These are phyloP conservation scores for Diorhabda elongata DNA, from an alignment of 1,140 invertebrate species.

Conservation along the genomic window DNA sequence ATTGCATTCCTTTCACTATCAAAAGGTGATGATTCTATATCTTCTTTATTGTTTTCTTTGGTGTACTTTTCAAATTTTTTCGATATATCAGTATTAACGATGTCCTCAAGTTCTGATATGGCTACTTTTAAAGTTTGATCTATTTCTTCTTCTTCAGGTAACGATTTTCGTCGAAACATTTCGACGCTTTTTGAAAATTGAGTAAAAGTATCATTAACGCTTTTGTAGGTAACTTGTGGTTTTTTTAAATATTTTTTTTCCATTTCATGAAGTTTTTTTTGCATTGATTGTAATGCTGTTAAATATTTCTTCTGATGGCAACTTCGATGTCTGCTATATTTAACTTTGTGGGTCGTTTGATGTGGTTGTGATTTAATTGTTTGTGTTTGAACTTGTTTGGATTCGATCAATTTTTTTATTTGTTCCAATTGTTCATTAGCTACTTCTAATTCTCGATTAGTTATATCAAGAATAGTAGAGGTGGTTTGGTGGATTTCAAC, in stretches of 20 bases:
- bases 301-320: slow-evolving; percentile 17
- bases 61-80: background rate
- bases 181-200: slow-evolving; percentile 24
- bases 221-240: slow-evolving; percentile 25
- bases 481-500: background rate
- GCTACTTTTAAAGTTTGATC: slow-evolving; percentile 27
- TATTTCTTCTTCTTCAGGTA: slow-evolving; percentile 24
- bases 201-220: slow-evolving; percentile 25
- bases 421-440: slow-evolving; percentile 21
- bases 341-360: background rate
- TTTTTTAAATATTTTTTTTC: slow-evolving; percentile 34
- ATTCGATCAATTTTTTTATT: slow-evolving; percentile 20
- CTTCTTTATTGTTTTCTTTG: background rate
- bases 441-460: slow-evolving; percentile 26
- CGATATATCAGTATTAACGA: slow-evolving; percentile 14
- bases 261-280: slow-evolving; percentile 26
- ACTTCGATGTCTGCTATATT: slow-evolving; percentile 1
- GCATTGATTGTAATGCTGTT: slow-evolving; percentile 19
- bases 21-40: background rate
- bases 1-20: background rate
- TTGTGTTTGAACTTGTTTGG: slow-evolving; percentile 10
- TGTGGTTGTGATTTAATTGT: background rate
- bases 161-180: slow-evolving; percentile 23
- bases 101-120: slow-evolving; percentile 20
- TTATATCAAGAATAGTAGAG: slow-evolving; percentile 17